Base-by-base conservation (phyloP, 2,113 vertebrate genomes). In the Acanthochromis polyacanthus region DNA sequence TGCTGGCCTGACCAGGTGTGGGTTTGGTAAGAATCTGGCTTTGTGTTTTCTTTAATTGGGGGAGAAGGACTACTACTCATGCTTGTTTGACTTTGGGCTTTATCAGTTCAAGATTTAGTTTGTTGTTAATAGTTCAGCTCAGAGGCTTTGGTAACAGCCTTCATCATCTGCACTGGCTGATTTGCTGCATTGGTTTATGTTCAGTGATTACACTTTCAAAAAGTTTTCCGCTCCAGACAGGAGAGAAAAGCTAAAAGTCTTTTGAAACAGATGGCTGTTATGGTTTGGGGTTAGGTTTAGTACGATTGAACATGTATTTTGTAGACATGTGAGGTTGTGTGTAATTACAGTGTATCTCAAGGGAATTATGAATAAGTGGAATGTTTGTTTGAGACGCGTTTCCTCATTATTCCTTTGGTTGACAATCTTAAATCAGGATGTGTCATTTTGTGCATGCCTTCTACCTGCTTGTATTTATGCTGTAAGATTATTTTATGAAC, bases 31-130 rank as follows among this genome's bases (percentile, higher is more conserved):
- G 88, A 36, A 68, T 53, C 55, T 14, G 4, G 58, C 76, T 82
- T 74, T 69, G 80, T 85, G 74, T 84, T 90, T 89, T 91, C 80
- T 89, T 89, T 86, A 83, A 89, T 89, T 88, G 90, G 81, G 55
- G 79, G 71, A 61, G 71, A 70, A 60, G 58, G 58, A 78, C 72
- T 80, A 58, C 71, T 75, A 67, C 68, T 84, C 36, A 30, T 73
- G 75, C 82, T 88, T 84, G 77, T 92, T 88, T 88, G 75, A 78
- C 70, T 82, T 83, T 53, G 69, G 81, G 75, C 63, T 84, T 85
- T 81, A 78, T 66, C 67, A 66, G 65, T 78, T 86, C 60, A 64
- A 66, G 80, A 74, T 81, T 84, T 81, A 81, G 73, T 88, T 92
- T 91, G 83, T 75, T 86, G 76, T 75, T 84, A 68, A 70, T 71